phyloP scores from a whole-genome alignment of 2,797 vertebrate genomes.

The Eulemur albifrons region DNA sequence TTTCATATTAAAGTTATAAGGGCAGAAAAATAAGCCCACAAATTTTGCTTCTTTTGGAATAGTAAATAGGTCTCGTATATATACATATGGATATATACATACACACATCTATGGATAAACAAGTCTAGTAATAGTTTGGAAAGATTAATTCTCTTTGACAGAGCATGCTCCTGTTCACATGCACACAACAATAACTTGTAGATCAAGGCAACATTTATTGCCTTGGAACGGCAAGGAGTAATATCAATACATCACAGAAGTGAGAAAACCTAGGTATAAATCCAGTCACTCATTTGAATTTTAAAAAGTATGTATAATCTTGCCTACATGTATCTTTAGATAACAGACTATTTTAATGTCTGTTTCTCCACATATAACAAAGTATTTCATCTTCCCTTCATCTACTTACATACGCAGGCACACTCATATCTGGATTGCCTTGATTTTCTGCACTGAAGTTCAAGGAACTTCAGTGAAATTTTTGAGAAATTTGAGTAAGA shows the following conservation, averaged over 20 bases:
- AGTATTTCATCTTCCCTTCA: neutral
- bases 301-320: constrained; percentile 49
- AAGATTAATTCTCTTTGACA: constrained; percentile 86
- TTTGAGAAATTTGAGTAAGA: constrained; percentile 39
- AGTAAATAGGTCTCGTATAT: constrained; percentile 33
- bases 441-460: constrained; percentile 63
- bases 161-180: constrained; percentile 91
- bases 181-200: constrained; percentile 74
- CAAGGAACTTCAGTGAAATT: neutral
- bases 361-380: neutral
- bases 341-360: neutral
- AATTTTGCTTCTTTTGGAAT: constrained; percentile 19
- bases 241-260: constrained; percentile 46
- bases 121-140: constrained; percentile 31
- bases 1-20: constrained; percentile 69
- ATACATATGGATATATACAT: neutral
- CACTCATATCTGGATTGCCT: constrained; percentile 33
- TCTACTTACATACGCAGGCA: neutral
- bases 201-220: constrained; percentile 64
- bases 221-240: constrained; percentile 72
- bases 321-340: neutral
- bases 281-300: constrained; percentile 43
- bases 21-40: constrained; percentile 32
- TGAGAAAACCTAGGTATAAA: constrained; percentile 72
- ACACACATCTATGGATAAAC: constrained; percentile 48